Base-by-base conservation (phyloP, 1,140 invertebrate genomes). In the Sitobion miscanthi region DNA sequence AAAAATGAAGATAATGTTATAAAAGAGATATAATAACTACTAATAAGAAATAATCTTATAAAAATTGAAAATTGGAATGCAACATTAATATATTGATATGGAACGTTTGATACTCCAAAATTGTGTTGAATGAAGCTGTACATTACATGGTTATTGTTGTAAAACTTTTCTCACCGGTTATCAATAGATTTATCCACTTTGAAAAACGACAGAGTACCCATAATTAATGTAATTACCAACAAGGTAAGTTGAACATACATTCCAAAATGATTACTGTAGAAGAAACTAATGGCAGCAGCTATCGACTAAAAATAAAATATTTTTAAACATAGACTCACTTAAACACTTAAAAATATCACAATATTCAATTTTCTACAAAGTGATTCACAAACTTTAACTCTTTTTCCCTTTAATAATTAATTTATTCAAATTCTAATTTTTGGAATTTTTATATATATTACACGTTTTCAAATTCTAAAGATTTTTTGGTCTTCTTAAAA, bases 241-340 rank as follows among this genome's bases (percentile, higher is more conserved):
- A 99, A 97, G 0, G 96, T 95, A 14, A 99, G 95, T 95, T 99
- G 99, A 85, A 97, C 96, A 85, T 98, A 96, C 6, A 99, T 96
- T 1, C 97, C 96, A 4, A 98, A 95, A 52, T 96, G 95, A 14
- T 96, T 97, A 91, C 98, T 98, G 95, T 99, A 99, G 95, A 97
- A 97, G 96, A 99, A 99, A 91, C 97, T 98, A 14, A 96, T 95
- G 0, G 98, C 98, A 7, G 98, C 98, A 21, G 98, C 97, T 45
- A 99, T 95, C 0, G 98, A 99, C 97, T 99, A 96, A 93, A 35
- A 49, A 88, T 21, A n/a, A 7, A 35, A 87, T 49, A 8, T n/a
- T 42, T 49, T 47, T 87, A 47, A 45, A 14, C 52, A 94, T 69
- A 88, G 21, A 94, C 21, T 38, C 23, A 35, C 35, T 35, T 35